Base-by-base conservation (phyloP, 1,140 invertebrate genomes). In the Lutraria rhynchaena region DNA sequence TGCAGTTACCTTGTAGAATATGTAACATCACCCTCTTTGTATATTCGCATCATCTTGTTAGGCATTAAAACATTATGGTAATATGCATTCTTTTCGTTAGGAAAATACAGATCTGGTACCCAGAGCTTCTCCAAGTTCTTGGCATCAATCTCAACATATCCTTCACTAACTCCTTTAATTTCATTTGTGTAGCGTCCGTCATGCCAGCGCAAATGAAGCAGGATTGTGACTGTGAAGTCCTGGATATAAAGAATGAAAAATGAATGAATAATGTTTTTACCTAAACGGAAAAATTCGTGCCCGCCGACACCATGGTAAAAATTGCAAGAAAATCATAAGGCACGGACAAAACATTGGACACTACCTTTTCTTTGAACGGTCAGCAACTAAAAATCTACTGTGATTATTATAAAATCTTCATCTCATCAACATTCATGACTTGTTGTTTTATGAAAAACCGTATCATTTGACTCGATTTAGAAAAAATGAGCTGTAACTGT, bases 91-190 rank as follows among this genome's bases (percentile, higher is more conserved):
- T 93, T 93, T 63, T 93, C 91, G 76, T 93, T 93, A 17, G 91
- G 87, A 78, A 93, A 93, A 77, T 91, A 93, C 13, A 92, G 82
- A 70, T 93, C 93, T 1, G 93, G 93, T 41, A 91, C 89, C 93
- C 93, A 93, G 9, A 93, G 88, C 31, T 81, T 86, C 37, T 87
- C 75, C 13, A 91, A 83, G 51, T 90, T 83, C 27, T 88, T 87
- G 41, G 87, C 83, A 60, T 88, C 85, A 24, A 89, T 67, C 58
- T 88, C 88, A 11, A 88, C 49, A 24, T 82, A 83, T 0, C 81
- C 82, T 5, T 81, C 71, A 24, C 58, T 70, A 1, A 85, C 71
- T 17, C 44, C 60, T 7, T 71, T 53, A 31, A 82, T 71, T 2
- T 81, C 53, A 3, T 71, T 61, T 3, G 74, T 51, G 15, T 88